Evolutionary conservation across 2,888 invertebrate species (phyloP).

Genomic region (Polymixis lichenea): DNA sequence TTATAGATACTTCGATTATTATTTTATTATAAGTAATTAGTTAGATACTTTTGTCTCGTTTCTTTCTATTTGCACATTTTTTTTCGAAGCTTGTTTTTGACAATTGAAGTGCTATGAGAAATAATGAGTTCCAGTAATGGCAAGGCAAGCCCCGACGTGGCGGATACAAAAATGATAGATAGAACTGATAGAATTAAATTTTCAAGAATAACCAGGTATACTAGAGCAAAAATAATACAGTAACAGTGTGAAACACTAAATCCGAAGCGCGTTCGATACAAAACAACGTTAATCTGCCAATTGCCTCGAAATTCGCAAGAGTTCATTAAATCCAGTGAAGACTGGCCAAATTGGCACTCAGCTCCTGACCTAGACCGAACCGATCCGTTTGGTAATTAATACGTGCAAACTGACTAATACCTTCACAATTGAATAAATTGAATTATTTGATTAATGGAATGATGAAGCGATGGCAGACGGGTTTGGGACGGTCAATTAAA

Average conservation of each 20-base stretch:
- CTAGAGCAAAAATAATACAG: background rate
- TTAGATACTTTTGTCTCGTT: background rate
- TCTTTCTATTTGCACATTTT: background rate
- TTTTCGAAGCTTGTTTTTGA: background rate
- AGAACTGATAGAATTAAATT: too few relatives aligned
- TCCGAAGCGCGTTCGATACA: background rate
- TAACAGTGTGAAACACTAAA: background rate
- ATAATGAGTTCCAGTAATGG: background rate
- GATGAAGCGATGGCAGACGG: conserved; percentile 20
- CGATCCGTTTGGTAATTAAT: conserved; percentile 44
- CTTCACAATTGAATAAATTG: conserved; percentile 43
- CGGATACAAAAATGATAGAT: too few relatives aligned
- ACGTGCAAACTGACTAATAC: conserved; percentile 38
- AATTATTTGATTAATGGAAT: conserved; percentile 40
- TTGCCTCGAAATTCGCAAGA: conserved; percentile 27
- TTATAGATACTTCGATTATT: background rate
- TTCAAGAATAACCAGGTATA: background rate
- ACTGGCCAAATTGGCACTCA: conserved; percentile 55
- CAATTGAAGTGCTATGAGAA: background rate
- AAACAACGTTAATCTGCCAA: conserved; percentile 48
- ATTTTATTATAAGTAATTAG: too few relatives aligned
- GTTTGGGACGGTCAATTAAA: conserved; percentile 13
- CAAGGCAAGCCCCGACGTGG: background rate
- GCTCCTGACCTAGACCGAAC: conserved; percentile 52
- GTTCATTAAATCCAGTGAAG: conserved; percentile 53